phyloP scores from a whole-genome alignment of 2,888 invertebrate species.

The Pyrrhosoma nymphula region DNA sequence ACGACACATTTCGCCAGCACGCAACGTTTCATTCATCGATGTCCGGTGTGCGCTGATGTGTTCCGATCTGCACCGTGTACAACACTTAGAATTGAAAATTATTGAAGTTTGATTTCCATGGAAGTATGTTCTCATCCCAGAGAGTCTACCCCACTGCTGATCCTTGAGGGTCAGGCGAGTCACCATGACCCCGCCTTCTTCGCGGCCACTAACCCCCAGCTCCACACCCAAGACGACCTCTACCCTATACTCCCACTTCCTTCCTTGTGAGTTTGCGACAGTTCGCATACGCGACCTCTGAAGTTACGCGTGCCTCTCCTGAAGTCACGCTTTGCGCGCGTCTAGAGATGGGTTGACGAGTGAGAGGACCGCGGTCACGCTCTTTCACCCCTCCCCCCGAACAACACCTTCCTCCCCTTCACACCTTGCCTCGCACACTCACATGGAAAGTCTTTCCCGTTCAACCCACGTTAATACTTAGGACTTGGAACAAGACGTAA shows the following conservation, averaged over 20 bases:
- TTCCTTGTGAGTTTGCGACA: neutral
- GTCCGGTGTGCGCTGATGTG: no score
- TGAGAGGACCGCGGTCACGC: neutral
- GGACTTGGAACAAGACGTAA: no score
- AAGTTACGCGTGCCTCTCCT: neutral
- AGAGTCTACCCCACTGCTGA: no score
- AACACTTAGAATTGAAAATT: no score
- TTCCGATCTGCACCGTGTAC: no score
- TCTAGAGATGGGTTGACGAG: neutral
- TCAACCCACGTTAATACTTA: neutral
- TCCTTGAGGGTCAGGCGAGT: neutral
- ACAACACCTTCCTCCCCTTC: neutral
- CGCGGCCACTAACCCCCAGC: neutral
- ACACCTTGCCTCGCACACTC: neutral
- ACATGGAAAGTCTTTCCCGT: neutral
- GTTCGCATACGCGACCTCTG: neutral
- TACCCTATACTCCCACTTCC: neutral
- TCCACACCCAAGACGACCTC: neutral
- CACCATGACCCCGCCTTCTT: neutral
- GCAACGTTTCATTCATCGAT: no score
- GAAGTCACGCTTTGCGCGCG: neutral
- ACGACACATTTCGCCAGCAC: no score
- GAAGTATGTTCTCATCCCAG: no score
- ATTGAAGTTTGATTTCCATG: no score
- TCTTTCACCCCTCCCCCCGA: neutral